Conservation (phyloP, 2,888 invertebrate genomes). For the Diplazon laetatorius region DNA sequence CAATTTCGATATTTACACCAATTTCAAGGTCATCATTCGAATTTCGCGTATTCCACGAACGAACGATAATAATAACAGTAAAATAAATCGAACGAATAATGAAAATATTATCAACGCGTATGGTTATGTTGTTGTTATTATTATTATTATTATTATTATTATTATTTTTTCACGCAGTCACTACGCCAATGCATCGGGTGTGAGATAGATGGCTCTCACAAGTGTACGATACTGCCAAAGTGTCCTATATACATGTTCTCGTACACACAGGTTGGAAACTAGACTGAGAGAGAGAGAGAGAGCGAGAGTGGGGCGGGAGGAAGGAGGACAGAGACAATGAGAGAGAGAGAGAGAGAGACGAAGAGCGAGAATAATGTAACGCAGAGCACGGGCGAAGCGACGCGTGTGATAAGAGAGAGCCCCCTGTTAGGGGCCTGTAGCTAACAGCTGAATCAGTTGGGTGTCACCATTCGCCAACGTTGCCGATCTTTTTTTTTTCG, state of each 20-base stretch:
- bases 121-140: neutral
- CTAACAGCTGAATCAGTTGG: constrained; percentile 76
- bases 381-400: constrained; percentile 41
- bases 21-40: neutral
- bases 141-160: constrained; percentile 2
- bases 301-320: constrained; percentile 11
- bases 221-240: constrained; percentile 33
- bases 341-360: constrained; percentile 19
- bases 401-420: constrained; percentile 68
- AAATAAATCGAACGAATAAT: neutral
- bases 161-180: constrained; percentile 13
- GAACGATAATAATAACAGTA: neutral
- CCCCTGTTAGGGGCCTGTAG: constrained; percentile 73
- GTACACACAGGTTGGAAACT: constrained; percentile 21
- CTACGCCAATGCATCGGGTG: constrained; percentile 50
- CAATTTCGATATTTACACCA: neutral
- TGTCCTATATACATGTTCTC: constrained; percentile 47
- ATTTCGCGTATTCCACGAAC: neutral
- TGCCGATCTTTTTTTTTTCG: constrained; percentile 29
- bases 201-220: constrained; percentile 25
- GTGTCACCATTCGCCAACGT: constrained; percentile 70
- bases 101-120: neutral
- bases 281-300: constrained; percentile 19
- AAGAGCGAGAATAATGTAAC: constrained; percentile 16
- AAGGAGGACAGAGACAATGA: constrained; percentile 10